Percentiles rank a stretch among this genome's conserved stretches.
Evolutionary conservation across 2,888 invertebrate species (phyloP).

Genomic region (Cephus sareptanus): DNA sequence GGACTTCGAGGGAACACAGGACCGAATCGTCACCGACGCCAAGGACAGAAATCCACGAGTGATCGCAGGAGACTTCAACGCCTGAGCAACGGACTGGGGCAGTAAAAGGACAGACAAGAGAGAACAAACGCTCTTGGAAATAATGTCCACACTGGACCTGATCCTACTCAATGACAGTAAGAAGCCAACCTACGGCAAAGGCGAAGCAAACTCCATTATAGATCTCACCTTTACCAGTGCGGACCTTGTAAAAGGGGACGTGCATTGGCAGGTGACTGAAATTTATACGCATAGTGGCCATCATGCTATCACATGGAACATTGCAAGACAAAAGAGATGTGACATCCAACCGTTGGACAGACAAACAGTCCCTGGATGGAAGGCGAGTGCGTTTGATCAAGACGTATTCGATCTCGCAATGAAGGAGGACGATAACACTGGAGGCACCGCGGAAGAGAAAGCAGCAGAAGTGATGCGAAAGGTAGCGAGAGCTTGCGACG

Average conservation of each 20-base stretch:
- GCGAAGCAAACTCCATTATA: conserved; percentile 25
- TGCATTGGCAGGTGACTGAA: conserved; percentile 30
- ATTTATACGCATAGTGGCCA: conserved; percentile 29
- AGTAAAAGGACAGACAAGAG: conserved; percentile 29
- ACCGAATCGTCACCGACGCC: conserved; percentile 20
- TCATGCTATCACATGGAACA: conserved; percentile 18
- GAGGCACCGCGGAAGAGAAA: conserved; percentile 9
- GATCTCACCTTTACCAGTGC: conserved; percentile 36
- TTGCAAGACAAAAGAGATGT: neutral
- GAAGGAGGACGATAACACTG: neutral
- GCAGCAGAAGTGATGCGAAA: conserved; percentile 11
- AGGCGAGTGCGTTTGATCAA: conserved; percentile 13
- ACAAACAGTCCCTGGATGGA: conserved; percentile 10
- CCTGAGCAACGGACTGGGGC: conserved; percentile 36
- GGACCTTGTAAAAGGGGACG: conserved; percentile 24
- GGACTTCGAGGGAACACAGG: conserved; percentile 17
- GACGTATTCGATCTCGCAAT: neutral
- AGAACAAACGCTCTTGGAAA: conserved; percentile 29
- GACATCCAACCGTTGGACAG: neutral
- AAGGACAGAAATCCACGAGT: conserved; percentile 16
- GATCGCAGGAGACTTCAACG: conserved; percentile 30
- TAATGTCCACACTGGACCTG: conserved; percentile 22
- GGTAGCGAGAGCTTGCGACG: conserved; percentile 21
- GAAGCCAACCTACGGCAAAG: conserved; percentile 25
- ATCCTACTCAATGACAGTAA: conserved; percentile 27